Evolutionary conservation across 2,797 vertebrate genomes (phyloP).

Genomic region (Amazonetta brasiliensis): DNA sequence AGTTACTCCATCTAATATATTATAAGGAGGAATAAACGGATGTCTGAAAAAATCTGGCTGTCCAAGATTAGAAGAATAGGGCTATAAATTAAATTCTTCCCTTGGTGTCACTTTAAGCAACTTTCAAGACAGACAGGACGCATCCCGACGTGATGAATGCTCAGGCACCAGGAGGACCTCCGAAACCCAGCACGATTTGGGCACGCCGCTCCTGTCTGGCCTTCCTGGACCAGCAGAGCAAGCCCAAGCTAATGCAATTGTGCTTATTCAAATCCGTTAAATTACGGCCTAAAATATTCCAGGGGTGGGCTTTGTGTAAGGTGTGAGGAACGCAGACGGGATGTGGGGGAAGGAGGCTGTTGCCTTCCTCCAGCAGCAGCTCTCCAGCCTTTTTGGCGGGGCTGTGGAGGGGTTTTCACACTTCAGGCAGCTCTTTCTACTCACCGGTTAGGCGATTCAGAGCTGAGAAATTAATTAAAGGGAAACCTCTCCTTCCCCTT

Average conservation of each 20-base stretch:
- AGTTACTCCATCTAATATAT: conserved; percentile 71
- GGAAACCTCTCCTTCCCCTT: not conserved
- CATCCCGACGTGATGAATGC: not conserved
- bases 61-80: conserved; percentile 76
- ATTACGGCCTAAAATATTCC: not conserved
- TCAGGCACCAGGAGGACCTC: not conserved
- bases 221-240: not conserved
- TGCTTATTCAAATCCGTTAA: fast-evolving
- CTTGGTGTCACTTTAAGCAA: conserved; percentile 14
- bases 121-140: conserved; percentile 28
- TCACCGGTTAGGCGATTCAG: not conserved
- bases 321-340: not conserved
- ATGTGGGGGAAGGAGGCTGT: not conserved
- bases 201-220: not conserved
- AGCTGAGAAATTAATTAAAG: not conserved
- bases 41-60: conserved; percentile 74
- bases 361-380: not conserved
- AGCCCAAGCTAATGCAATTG: not conserved
- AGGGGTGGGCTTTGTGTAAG: not conserved
- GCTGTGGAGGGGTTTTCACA: not conserved
- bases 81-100: conserved; percentile 73
- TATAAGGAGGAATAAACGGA: conserved; percentile 70
- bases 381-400: not conserved
- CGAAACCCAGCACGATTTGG: fast-evolving
- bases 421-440: not conserved